A percentile compares a stretch with the other conserved stretches of the same genome.
phyloP scores from a whole-genome alignment of 1,140 invertebrate genomes.

The Drosophila navojoa region DNA sequence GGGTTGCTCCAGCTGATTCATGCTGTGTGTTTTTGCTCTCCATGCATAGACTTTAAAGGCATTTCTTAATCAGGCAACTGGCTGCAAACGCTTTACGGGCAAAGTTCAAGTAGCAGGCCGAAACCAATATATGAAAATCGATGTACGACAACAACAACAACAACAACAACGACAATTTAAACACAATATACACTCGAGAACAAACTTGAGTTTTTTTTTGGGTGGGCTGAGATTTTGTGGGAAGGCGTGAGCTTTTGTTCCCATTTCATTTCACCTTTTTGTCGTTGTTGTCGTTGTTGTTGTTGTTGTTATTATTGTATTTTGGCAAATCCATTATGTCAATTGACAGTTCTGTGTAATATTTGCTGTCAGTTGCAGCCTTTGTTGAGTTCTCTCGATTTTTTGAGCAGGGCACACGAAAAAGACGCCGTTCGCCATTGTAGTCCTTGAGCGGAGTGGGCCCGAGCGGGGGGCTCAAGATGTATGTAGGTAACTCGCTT shows the following conservation, averaged over 20 bases:
- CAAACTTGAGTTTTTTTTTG: constrained; percentile 59
- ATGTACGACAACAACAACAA: constrained; percentile 46
- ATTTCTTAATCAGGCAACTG: constrained; percentile 52
- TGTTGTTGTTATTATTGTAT: constrained; percentile 52
- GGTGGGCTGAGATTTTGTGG: constrained; percentile 40
- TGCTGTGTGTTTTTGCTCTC: not conserved
- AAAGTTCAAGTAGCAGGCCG: constrained; percentile 42
- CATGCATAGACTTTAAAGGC: constrained; percentile 42
- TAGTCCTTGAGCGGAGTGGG: constrained; percentile 24
- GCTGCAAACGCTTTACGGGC: constrained; percentile 14
- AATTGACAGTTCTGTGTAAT: constrained; percentile 80
- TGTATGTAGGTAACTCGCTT: constrained; percentile 37
- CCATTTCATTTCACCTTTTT: constrained; percentile 66
- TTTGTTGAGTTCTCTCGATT: constrained; percentile 68
- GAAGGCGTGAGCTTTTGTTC: constrained; percentile 61
- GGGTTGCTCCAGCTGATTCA: constrained; percentile 11
- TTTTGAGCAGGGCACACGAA: constrained; percentile 19
- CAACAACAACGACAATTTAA: constrained; percentile 32
- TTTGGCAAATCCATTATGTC: constrained; percentile 82
- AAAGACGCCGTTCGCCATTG: constrained; percentile 42
- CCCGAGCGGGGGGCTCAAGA: constrained; percentile 12
- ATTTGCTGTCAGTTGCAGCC: constrained; percentile 83
- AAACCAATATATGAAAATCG: constrained; percentile 53
- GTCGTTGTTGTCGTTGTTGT: constrained; percentile 26
- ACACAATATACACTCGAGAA: constrained; percentile 42